Base-by-base conservation (phyloP, 1,140 invertebrate species). In the Adelges cooleyi region DNA sequence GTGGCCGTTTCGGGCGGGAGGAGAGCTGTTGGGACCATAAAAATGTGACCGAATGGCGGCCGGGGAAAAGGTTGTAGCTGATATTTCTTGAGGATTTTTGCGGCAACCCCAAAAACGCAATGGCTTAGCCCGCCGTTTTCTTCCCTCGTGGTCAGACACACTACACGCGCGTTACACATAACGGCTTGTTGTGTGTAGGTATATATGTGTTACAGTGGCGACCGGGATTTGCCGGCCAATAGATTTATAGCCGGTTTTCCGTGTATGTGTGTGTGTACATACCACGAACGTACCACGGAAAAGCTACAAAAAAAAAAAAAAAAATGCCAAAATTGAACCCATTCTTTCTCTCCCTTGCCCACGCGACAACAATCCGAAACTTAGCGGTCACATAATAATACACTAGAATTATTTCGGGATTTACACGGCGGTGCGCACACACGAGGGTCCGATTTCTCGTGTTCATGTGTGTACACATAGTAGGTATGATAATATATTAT, bases 241-340 rank as follows among this genome's bases (percentile, higher is more conserved):
- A 62, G 56, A 62, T 62, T 62, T 62, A 62, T 62, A 62, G 56
- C 42, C n/a, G 56, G 56, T 23, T 62, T 62, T 62, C 25, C 20
- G 23, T 44, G 29, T 33, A 33, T 33, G 11, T 6, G 29, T n/a
- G n/a, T n/a, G n/a, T n/a, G n/a, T n/a, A n/a, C 23, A 25, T 25
- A 44, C n/a, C 22, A 44, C 42, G 17, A 62, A 46, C 27, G n/a
- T 9, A 62, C 38, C 53, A 44, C 40, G 27, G 42, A 13, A 59
- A 3, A 46, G 23, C 50, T 17, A 40, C 13, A 40, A 54, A 18
- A 59, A 42, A 56, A 56, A 27, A 27, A 6, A 25, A 27, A 59
- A 59, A 62, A 62, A 48, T 23, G 27, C 40, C 18, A 46, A 62
- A 62, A 62, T 33, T 62, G 56, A 62, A 62, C 56, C 27, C 11